Evolutionary conservation across 2,888 invertebrate species (phyloP), one percentile per base, ranked within the genome.

Genomic region (Lacanobia oleracea): DNA sequence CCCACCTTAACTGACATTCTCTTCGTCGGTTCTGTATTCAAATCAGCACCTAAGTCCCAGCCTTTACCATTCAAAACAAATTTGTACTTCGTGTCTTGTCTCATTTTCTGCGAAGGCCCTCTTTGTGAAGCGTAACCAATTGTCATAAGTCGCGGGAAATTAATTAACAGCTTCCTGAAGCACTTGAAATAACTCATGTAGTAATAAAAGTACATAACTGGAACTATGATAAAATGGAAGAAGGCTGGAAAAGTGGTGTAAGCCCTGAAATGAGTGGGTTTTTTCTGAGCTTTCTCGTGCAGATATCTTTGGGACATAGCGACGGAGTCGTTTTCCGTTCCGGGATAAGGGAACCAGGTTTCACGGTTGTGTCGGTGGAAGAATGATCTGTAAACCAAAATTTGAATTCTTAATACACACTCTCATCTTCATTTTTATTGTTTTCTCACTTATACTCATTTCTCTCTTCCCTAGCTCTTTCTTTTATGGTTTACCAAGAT

Each of bases 341-440:
- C 93, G 0, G 92, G 92, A 60, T 90, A 92, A 0, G 91, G 90
- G 62, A 88, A 91, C 93, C 93, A 93, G 10, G 86, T 68, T 61
- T 72, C 83, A 3, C 90, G 87, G 3, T 88, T 77, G 67, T 88
- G 79, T 54, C 87, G 88, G 37, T 92, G 92, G 71, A 93, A 91
- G 75, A 92, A 92, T 21, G 87, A 86, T 72, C 93, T 93, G 88
- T 2, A 82, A 92, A n/a, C 64, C 54, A 72, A 50, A 61, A 57
- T n/a, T n/a, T 12, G 16, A 10, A n/a, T 6, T 16, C 45, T 45
- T 16, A 45, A 45, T 16, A 43, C 12, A 10, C 12, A 43, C 12
- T 43, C 43, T 43, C 43, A 43, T 43, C 12, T 43, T 43, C 12
- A 43, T 43, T 43, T 43, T 43, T 43, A 43, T 12, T 2, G 1